Evolutionary conservation across 1,140 invertebrate genomes (phyloP).

Genomic region (Drosophila sproati): DNA sequence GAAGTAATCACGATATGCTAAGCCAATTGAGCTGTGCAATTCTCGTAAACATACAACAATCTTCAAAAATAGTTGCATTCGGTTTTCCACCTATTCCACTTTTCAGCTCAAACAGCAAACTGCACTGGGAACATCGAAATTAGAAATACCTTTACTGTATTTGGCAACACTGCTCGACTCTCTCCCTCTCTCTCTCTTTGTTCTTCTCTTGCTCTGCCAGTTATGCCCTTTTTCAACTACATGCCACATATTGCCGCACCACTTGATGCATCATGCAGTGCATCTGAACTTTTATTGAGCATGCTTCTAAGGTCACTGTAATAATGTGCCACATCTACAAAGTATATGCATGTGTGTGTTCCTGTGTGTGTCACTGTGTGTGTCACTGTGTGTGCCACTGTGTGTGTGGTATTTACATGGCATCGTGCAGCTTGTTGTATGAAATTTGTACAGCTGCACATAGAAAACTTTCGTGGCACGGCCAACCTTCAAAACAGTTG

Average conservation of each 20-base stretch:
- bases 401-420: constrained; percentile 65
- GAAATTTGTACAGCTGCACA: constrained; percentile 29
- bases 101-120: background rate
- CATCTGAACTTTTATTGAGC: constrained; percentile 37
- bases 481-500: constrained; percentile 80
- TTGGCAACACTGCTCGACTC: background rate
- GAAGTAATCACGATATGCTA: background rate
- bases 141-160: constrained; percentile 27
- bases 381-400: constrained; percentile 11
- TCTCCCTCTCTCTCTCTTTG: background rate
- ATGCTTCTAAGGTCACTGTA: constrained; percentile 20
- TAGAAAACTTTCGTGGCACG: constrained; percentile 25
- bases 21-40: background rate
- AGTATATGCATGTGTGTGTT: background rate
- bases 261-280: constrained; percentile 38
- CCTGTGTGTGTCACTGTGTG: background rate
- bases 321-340: constrained; percentile 10
- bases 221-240: background rate
- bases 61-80: background rate
- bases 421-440: constrained; percentile 55
- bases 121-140: constrained; percentile 4
- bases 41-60: background rate
- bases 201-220: background rate
- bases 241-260: constrained; percentile 1
- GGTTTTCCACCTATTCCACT: background rate